Base-by-base conservation (phyloP, 23 tunicate genomes). In the Halocynthia roretzi region DNA sequence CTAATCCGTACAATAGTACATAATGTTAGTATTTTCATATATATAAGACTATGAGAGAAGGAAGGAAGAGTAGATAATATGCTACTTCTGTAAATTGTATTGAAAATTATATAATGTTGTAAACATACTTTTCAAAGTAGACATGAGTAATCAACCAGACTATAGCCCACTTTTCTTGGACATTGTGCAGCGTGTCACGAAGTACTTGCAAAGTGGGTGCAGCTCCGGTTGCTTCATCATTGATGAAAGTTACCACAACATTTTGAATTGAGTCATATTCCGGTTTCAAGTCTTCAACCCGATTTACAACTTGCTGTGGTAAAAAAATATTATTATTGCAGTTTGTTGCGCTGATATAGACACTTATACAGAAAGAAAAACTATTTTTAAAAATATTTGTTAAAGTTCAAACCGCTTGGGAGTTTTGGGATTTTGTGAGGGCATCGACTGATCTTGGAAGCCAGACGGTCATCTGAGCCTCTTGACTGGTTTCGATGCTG, bases 81-180 rank as follows among this genome's bases (percentile, higher is more conserved):
- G 44, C 4, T 31, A 4, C 44, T 31, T 31, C 44, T 4, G 44
- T 31, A 31, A 31, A 31, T 31, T 31, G 4, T 10, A 18, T 71
- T 57, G 18, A 48, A 5, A 71, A 71, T 23, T 12, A 71, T 10
- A 44, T 14, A 4, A 71, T 23, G 57, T 14, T 44, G 14, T 50
- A 10, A 10, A 81, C 72, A 71, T 83, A 89, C 96, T 84, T 89
- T 70, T 89, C 96, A 23, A 84, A 50, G 62, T 83, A 62, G 10
- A 89, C 86, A 80, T 89, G 96, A 8, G 84, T 68, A n/a, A 89
- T 61, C 22, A 89, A 88, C 96, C 96, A 89, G 15, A 80, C 77
- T 10, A 12, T 57, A 44, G 85, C 75, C 96, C 96, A 89, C 11
- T 54, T 49, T 10, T 70, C 52, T 62, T 89, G 96, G 53, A 89